These are phyloP conservation scores for Escarpia spicata DNA, from an alignment of 2,888 invertebrate species.

Conservation along the genomic window DNA sequence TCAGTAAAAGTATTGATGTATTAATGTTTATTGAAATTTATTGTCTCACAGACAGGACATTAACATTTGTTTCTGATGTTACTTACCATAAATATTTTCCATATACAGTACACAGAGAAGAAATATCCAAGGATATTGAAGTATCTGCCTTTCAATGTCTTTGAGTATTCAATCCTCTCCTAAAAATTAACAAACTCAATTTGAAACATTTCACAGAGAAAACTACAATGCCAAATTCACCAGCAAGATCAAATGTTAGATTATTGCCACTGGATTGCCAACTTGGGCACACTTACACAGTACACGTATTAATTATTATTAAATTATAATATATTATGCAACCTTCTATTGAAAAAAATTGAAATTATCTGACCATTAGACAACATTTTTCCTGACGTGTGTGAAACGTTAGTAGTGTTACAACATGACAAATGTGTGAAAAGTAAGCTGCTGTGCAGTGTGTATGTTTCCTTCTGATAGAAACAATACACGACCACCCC, in stretches of 20 bases:
- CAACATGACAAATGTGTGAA: neutral
- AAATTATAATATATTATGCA: no score
- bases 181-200: slow-evolving; percentile 64
- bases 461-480: neutral
- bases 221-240: neutral
- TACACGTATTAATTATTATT: no score
- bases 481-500: slow-evolving; percentile 35
- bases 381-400: no score
- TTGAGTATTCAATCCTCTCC: slow-evolving; percentile 82
- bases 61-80: neutral
- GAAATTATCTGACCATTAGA: no score
- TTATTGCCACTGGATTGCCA: no score
- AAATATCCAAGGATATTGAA: slow-evolving; percentile 98
- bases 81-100: slow-evolving; percentile 98
- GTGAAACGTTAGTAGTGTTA: no score
- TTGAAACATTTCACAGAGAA: slow-evolving; percentile 13
- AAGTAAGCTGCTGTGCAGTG: neutral
- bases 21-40: neutral
- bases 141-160: slow-evolving; percentile 95
- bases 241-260: no score
- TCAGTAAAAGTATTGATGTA: neutral
- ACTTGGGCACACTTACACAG: no score
- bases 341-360: no score
- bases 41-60: neutral
- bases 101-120: slow-evolving; percentile 96